phyloP scores from a whole-genome alignment of 1,140 invertebrate genomes.

The Prorops nasuta region DNA sequence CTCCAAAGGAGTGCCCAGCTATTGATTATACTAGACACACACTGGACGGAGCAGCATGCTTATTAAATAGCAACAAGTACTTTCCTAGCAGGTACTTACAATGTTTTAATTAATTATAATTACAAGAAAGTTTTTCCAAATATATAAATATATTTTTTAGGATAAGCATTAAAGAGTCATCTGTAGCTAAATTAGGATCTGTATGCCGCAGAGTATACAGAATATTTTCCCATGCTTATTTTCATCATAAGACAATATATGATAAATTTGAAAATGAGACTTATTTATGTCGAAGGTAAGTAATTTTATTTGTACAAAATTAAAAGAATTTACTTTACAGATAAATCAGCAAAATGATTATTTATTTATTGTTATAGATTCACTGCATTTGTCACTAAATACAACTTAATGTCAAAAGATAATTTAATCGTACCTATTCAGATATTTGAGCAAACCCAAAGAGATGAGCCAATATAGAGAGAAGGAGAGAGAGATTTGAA shows the following conservation, averaged over 20 bases:
- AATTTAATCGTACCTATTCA: slow-evolving; percentile 98
- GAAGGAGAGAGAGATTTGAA: slow-evolving; percentile 70
- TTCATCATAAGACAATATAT: slow-evolving; percentile 95
- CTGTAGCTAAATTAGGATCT: slow-evolving; percentile 95
- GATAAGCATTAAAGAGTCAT: slow-evolving; percentile 98
- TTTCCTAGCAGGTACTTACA: slow-evolving; percentile 90
- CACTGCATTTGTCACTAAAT: slow-evolving; percentile 97
- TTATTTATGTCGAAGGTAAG: slow-evolving; percentile 83
- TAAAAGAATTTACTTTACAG: slow-evolving; percentile 3
- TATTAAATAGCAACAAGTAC: slow-evolving; percentile 99
- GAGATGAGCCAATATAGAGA: slow-evolving; percentile 64
- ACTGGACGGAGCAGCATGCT: slow-evolving; percentile 97
- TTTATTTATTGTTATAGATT: slow-evolving; percentile 59
- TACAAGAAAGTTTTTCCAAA: no score
- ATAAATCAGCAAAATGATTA: not conserved
- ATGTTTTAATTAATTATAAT: no score
- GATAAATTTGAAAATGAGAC: slow-evolving; percentile 98
- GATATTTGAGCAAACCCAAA: no score
- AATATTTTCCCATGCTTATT: slow-evolving; percentile 99
- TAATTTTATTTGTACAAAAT: not conserved
- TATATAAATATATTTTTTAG: slow-evolving; percentile 58
- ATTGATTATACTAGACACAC: slow-evolving; percentile 99
- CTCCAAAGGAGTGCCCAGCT: slow-evolving; percentile 99
- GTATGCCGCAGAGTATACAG: slow-evolving; percentile 97
- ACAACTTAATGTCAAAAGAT: slow-evolving; percentile 97